phyloP scores from a whole-genome alignment of 2,797 vertebrate genomes.

The Dermochelys coriacea region DNA sequence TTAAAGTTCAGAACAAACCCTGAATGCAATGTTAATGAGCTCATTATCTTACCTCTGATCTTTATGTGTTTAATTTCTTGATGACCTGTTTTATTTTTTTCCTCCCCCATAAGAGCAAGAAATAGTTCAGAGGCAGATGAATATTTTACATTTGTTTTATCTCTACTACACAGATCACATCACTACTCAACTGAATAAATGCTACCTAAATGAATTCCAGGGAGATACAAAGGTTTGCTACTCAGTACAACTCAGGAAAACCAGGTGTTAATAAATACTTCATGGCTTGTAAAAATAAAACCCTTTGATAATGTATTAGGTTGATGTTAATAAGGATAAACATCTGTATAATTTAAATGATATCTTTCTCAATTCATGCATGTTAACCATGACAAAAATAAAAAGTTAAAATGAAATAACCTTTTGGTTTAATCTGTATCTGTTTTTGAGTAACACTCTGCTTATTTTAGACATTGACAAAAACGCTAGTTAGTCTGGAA shows the following conservation, averaged over 20 bases:
- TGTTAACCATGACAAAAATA: constrained; percentile 21
- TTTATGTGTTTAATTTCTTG: constrained; percentile 70
- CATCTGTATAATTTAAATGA: neutral
- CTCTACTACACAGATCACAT: constrained; percentile 35
- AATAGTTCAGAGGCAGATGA: constrained; percentile 46
- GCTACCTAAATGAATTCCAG: constrained; percentile 31
- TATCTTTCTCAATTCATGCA: constrained; percentile 4
- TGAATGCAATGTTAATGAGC: constrained; percentile 72
- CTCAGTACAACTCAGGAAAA: constrained; percentile 12
- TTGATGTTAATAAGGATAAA: constrained; percentile 11
- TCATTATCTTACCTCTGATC: constrained; percentile 76
- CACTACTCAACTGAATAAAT: constrained; percentile 41
- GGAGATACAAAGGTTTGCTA: constrained; percentile 22
- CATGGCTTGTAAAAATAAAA: constrained; percentile 18
- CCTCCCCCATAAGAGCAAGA: constrained; percentile 46
- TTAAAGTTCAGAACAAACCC: constrained; percentile 75
- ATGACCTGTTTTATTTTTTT: constrained; percentile 63
- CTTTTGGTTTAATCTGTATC: constrained; percentile 43
- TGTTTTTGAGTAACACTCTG: constrained; percentile 54
- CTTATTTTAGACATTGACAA: constrained; percentile 43
- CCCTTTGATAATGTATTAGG: constrained; percentile 20
- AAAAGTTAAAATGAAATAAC: constrained; percentile 48
- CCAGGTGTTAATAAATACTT: neutral
- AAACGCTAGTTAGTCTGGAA: constrained; percentile 42
- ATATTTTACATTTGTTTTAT: constrained; percentile 46